A percentile compares a stretch with the other conserved stretches of the same genome.
Evolutionary conservation across 2,797 vertebrate species (phyloP).

Genomic region (Limnodromus scolopaceus): DNA sequence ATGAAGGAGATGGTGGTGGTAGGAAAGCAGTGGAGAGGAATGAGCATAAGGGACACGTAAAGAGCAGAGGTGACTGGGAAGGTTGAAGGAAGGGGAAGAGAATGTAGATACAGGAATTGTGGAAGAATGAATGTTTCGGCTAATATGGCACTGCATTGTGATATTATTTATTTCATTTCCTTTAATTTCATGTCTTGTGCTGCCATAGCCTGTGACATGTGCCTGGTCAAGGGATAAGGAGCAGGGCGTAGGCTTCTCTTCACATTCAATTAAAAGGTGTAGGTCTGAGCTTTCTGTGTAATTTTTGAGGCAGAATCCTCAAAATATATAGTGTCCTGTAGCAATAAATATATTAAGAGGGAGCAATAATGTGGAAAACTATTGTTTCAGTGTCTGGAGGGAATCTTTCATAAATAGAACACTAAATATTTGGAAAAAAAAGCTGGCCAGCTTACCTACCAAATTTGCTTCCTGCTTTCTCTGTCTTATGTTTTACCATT

Average conservation of each 20-base stretch:
- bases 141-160: background rate
- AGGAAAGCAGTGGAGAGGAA: background rate
- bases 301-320: background rate
- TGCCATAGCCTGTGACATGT: background rate
- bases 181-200: background rate
- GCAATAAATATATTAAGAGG: background rate
- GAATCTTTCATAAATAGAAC: background rate
- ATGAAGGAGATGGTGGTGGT: background rate
- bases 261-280: background rate
- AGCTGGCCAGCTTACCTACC: background rate
- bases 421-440: background rate
- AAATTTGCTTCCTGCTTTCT: background rate
- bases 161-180: background rate
- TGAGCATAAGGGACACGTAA: background rate
- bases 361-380: background rate
- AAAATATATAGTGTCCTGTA: background rate
- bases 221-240: background rate
- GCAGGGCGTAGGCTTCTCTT: background rate
- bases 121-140: background rate
- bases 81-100: background rate
- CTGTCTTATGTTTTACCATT: background rate
- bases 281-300: background rate
- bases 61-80: background rate
- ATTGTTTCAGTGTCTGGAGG: background rate
- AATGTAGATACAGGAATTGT: background rate